A percentile compares a stretch with the other conserved stretches of the same genome.
Evolutionary conservation across 2,888 invertebrate genomes (phyloP).

Genomic region (Danaus chrysippus): DNA sequence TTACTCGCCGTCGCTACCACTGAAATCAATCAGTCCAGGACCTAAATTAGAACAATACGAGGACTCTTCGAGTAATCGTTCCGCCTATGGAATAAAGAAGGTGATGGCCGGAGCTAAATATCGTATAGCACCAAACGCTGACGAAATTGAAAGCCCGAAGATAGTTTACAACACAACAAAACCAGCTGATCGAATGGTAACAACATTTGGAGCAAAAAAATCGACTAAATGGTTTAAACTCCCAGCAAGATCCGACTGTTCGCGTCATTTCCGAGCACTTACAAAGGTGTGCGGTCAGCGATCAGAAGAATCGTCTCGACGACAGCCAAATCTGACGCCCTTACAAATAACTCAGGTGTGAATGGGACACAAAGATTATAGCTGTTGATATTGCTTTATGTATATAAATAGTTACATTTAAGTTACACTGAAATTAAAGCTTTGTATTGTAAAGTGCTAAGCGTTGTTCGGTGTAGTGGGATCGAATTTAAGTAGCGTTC

Average conservation of each 20-base stretch:
- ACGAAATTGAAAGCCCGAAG: conserved; percentile 64
- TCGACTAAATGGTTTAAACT: conserved; percentile 53
- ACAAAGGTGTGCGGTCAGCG: conserved; percentile 47
- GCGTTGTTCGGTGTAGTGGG: conserved; percentile 45
- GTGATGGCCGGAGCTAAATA: conserved; percentile 63
- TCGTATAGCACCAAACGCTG: conserved; percentile 59
- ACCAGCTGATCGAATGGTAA: conserved; percentile 68
- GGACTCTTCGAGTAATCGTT: conserved; percentile 53
- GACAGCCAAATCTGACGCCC: conserved; percentile 54
- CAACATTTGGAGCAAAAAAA: conserved; percentile 64
- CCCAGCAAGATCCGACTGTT: conserved; percentile 53
- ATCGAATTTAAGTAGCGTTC: conserved; percentile 65
- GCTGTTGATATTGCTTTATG: conserved; percentile 6
- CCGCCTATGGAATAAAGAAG: conserved; percentile 60
- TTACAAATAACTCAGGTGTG: conserved; percentile 76
- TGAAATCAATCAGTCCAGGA: conserved; percentile 57
- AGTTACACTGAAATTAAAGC: conserved; percentile 11
- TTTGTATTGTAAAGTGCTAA: conserved; percentile 22
- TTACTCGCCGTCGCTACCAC: conserved; percentile 49
- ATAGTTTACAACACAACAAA: conserved; percentile 67
- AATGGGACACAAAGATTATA: conserved; percentile 29
- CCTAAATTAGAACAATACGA: conserved; percentile 52
- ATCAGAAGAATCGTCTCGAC: conserved; percentile 41
- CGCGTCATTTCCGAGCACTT: conserved; percentile 47
- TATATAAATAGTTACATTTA: conserved; percentile 5